Evolutionary conservation across 2,888 invertebrate genomes (phyloP).

Genomic region (Dasysyrphus tricinctus): DNA sequence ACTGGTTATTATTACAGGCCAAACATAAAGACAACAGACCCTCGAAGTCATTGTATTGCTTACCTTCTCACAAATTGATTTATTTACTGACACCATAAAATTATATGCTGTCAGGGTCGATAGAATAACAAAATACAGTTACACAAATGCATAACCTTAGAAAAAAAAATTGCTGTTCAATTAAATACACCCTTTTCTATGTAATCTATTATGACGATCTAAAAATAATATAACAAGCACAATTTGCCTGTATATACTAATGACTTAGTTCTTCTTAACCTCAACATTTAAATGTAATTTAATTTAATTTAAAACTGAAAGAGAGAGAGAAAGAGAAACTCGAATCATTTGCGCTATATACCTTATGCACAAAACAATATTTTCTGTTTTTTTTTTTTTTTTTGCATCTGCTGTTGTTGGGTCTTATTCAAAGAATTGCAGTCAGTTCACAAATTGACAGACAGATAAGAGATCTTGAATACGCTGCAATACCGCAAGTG

Average conservation of each 20-base stretch:
- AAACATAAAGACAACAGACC: too few species aligned
- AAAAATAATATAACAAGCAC: conserved; percentile 56
- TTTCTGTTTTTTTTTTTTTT: conserved; percentile 9
- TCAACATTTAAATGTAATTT: conserved; percentile 72
- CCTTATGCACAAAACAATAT: not conserved
- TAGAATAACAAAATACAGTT: too few species aligned
- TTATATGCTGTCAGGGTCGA: too few species aligned
- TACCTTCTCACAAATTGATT: too few species aligned
- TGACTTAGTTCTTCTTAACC: conserved; percentile 71
- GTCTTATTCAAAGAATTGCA: conserved; percentile 55
- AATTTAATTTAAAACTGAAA: conserved; percentile 63
- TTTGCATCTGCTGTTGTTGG: conserved; percentile 13
- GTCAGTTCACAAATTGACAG: conserved; percentile 50
- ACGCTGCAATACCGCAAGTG: conserved; percentile 30
- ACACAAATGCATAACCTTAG: not conserved
- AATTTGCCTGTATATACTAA: conserved; percentile 14
- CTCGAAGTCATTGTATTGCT: too few species aligned
- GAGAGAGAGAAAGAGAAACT: conserved; percentile 9
- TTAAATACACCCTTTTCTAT: conserved; percentile 11
- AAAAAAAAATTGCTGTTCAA: not conserved
- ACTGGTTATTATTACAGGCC: too few species aligned
- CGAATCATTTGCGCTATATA: not conserved
- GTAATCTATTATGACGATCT: conserved; percentile 54
- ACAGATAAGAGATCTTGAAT: conserved; percentile 66
- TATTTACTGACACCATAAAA: too few species aligned